Conservation (phyloP, 2,888 invertebrate genomes). For the Calephelis perditalis region DNA sequence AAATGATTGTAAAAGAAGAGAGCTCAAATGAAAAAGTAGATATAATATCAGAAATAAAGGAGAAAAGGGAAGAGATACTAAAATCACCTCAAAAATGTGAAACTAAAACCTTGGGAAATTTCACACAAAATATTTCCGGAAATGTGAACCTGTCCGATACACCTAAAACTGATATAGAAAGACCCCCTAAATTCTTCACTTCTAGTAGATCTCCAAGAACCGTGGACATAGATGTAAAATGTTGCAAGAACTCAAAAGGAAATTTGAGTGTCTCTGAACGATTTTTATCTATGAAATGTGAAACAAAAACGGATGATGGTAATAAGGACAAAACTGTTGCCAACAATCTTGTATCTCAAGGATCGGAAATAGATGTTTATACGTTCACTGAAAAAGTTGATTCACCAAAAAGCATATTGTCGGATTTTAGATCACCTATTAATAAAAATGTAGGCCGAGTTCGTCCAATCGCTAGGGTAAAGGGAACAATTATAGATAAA, state of each 20-base stretch:
- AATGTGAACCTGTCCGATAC: conserved; percentile 35
- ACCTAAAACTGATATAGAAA: conserved; percentile 59
- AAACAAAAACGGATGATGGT: conserved; percentile 53
- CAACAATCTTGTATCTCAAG: conserved; percentile 59
- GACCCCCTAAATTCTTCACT: conserved; percentile 70
- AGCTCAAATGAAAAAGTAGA: conserved; percentile 25
- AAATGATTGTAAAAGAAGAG: conserved; percentile 21
- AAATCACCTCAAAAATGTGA: conserved; percentile 36
- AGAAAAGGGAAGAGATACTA: conserved; percentile 26
- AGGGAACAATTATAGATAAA: conserved; percentile 69
- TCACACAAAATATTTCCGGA: conserved; percentile 15
- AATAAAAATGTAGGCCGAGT: conserved; percentile 66
- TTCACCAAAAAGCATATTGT: conserved; percentile 67
- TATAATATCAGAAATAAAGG: conserved; percentile 27
- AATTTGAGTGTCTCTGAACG: conserved; percentile 65
- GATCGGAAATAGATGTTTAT: conserved; percentile 67
- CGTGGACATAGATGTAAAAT: conserved; percentile 69
- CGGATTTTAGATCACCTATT: conserved; percentile 61
- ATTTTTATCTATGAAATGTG: conserved; percentile 61
- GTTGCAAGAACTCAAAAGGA: conserved; percentile 67
- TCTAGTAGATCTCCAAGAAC: conserved; percentile 62
- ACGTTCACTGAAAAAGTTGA: conserved; percentile 72
- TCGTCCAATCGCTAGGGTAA: conserved; percentile 69
- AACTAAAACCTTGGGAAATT: conserved; percentile 24
- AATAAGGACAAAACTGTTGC: conserved; percentile 50